Evolutionary conservation across 2,113 vertebrate species (phyloP).

Genomic region (Amphilophus citrinellus): DNA sequence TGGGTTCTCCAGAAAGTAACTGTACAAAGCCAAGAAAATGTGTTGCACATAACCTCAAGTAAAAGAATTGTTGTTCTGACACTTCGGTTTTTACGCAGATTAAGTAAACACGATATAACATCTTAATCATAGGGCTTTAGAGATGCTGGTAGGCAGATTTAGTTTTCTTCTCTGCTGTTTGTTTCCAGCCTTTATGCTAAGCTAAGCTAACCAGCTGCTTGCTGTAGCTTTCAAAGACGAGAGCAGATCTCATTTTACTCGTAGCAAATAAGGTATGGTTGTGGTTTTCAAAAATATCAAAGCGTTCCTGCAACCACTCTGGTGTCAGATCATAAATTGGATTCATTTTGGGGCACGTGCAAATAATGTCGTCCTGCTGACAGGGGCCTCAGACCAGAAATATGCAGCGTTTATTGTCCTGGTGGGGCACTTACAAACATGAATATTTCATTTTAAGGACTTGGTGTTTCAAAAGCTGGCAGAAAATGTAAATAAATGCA

Average conservation of each 20-base stretch:
- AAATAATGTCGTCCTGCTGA: not conserved
- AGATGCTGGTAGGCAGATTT: slow-evolving; percentile 20
- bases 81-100: slow-evolving; percentile 10
- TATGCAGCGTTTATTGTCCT: not conserved
- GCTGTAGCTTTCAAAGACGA: not conserved
- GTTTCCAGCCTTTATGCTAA: not conserved
- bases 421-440: not conserved
- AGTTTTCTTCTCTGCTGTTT: slow-evolving; percentile 1
- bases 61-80: not conserved
- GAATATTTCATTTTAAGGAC: not conserved
- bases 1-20: not conserved
- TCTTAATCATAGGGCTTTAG: slow-evolving; percentile 16
- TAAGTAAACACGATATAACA: slow-evolving; percentile 20
- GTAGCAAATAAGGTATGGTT: not conserved
- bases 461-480: not conserved
- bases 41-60: not conserved
- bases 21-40: not conserved
- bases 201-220: not conserved
- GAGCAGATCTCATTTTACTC: not conserved
- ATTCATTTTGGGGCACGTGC: not conserved
- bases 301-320: not conserved
- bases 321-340: not conserved
- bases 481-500: not conserved
- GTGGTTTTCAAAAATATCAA: not conserved
- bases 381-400: not conserved